phyloP scores from a whole-genome alignment of 2,797 vertebrate genomes.

The Chaunax sp. region DNA sequence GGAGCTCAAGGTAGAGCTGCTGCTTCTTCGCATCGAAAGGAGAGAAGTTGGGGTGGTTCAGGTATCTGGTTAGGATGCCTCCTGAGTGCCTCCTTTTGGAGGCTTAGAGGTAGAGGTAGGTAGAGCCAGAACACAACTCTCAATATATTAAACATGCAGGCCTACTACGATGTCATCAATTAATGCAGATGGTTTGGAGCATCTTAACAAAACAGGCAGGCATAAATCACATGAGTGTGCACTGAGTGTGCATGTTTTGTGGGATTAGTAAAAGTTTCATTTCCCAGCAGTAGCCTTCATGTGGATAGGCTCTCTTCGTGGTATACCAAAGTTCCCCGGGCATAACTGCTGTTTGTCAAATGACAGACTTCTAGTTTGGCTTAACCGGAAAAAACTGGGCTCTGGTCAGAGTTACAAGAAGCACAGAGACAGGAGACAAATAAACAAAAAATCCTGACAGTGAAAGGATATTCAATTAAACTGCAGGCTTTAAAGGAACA shows the following conservation, averaged over 20 bases:
- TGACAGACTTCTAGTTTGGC: slow-evolving; percentile 68
- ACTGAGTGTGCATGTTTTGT: slow-evolving; percentile 55
- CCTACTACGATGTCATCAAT: slow-evolving; percentile 53
- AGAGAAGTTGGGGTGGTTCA: too few species aligned
- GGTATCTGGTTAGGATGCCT: too few species aligned
- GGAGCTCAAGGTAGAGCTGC: too few species aligned
- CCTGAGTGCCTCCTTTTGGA: too few species aligned
- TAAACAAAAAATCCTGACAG: slow-evolving; percentile 40
- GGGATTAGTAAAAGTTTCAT: slow-evolving; percentile 63
- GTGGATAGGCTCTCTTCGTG: slow-evolving; percentile 38
- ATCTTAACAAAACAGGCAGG: slow-evolving; percentile 27
- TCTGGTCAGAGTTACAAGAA: slow-evolving; percentile 45
- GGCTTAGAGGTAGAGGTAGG: too few species aligned
- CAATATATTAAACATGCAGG: too few species aligned
- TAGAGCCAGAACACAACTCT: too few species aligned
- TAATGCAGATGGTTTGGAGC: slow-evolving; percentile 51
- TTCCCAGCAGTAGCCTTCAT: slow-evolving; percentile 50
- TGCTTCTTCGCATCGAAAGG: too few species aligned
- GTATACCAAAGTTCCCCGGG: slow-evolving; percentile 42
- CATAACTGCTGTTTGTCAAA: slow-evolving; percentile 60
- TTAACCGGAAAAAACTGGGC: slow-evolving; percentile 67
- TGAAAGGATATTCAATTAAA: slow-evolving; percentile 32
- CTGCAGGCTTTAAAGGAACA: slow-evolving; percentile 15
- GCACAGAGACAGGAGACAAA: slow-evolving; percentile 54
- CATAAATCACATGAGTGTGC: slow-evolving; percentile 40